These are phyloP conservation scores for Florisuga fusca DNA, from an alignment of 2,797 vertebrate genomes.

Conservation along the genomic window DNA sequence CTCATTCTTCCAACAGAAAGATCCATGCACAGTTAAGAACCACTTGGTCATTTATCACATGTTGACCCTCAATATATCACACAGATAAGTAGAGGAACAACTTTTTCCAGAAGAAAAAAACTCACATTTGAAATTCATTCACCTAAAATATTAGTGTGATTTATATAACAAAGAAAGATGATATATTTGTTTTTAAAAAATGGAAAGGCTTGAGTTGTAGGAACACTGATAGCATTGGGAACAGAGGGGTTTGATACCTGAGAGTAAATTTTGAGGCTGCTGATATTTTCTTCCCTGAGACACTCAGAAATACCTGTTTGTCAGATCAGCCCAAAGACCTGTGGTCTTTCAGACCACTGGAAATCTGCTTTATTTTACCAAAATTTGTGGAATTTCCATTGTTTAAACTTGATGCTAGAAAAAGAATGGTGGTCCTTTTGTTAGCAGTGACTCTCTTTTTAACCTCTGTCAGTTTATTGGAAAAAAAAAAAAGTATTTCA, in stretches of 20 bases:
- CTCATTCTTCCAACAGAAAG: constrained; percentile 10
- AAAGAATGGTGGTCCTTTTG: not conserved
- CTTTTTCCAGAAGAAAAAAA: constrained; percentile 1
- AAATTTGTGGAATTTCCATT: not conserved
- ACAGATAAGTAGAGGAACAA: not conserved
- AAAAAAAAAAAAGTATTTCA: not conserved
- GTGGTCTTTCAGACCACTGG: not conserved
- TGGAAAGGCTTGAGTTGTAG: not conserved
- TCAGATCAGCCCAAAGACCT: not conserved
- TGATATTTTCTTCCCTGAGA: not conserved
- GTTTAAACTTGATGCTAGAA: not conserved
- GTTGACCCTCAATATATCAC: not conserved
- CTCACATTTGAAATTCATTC: constrained; percentile 18
- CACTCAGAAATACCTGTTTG: not conserved
- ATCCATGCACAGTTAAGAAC: constrained; percentile 18
- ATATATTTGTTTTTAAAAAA: not conserved
- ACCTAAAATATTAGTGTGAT: not conserved
- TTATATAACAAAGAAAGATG: not conserved
- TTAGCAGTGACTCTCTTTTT: not conserved
- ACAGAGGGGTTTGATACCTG: not conserved
- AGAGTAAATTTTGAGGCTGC: not conserved
- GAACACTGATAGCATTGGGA: not conserved
- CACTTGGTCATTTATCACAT: constrained; percentile 37
- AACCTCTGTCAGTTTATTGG: constrained; percentile 13
- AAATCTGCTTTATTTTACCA: not conserved